phyloP scores from a whole-genome alignment of 2,113 vertebrate species.

The Cebidichthys violaceus region DNA sequence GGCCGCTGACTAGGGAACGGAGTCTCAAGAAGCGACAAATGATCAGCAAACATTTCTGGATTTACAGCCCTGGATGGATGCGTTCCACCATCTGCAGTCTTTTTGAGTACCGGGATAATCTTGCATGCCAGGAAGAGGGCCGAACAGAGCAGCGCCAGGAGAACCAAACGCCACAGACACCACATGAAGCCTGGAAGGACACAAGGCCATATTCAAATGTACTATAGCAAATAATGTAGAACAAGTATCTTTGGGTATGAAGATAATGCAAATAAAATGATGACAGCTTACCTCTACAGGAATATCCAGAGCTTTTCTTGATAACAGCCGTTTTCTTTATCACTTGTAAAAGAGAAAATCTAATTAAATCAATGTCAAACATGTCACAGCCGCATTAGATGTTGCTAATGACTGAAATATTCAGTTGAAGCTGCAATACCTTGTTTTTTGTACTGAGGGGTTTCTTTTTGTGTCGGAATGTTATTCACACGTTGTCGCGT shows the following conservation, averaged over 20 bases:
- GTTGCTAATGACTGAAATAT: neutral
- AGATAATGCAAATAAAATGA: neutral
- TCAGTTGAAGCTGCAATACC: conserved; percentile 57
- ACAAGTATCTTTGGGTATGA: neutral
- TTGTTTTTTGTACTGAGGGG: conserved; percentile 16
- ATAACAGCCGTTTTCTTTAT: conserved; percentile 34
- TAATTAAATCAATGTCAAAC: neutral
- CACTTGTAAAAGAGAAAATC: conserved; percentile 22
- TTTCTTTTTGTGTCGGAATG: conserved; percentile 29
- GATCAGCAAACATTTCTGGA: conserved; percentile 42
- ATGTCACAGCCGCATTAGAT: neutral
- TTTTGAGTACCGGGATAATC: neutral
- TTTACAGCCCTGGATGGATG: neutral
- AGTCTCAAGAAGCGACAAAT: conserved; percentile 55
- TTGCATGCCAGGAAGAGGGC: conserved; percentile 45
- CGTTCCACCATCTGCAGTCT: neutral
- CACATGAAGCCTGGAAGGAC: conserved; percentile 54
- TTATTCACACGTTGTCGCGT: conserved; percentile 23
- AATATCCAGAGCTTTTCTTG: conserved; percentile 11
- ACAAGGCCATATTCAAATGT: neutral
- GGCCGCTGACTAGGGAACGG: conserved; percentile 86
- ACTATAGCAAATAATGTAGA: neutral
- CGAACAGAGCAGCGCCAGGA: conserved; percentile 54
- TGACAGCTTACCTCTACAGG: conserved; percentile 48
- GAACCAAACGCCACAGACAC: conserved; percentile 36